Evolutionary conservation across 2,888 invertebrate species (phyloP), one percentile per base, ranked within the genome.

Genomic region (Acutogordius australiensis): DNA sequence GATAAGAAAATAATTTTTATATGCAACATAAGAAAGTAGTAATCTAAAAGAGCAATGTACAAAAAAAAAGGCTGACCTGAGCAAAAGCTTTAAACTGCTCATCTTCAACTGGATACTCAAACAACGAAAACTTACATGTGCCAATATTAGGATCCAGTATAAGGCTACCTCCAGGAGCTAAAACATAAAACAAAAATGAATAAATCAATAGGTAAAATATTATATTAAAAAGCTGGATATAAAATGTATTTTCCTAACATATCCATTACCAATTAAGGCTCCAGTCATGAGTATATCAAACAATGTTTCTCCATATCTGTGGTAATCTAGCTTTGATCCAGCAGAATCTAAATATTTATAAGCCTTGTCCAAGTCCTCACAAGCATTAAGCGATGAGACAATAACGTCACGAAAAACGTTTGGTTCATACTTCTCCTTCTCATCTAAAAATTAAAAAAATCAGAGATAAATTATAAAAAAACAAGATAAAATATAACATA

Each of bases 401-500:
- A 91, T 80, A 72, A 84, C 84, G 79, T 91, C 90, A 77, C 91
- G 82, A 78, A 91, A 91, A 75, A 87, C 88, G 75, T 81, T 80
- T 74, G 90, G 88, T 79, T 91, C 90, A 80, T 87, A 88, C 78
- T 90, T 91, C 81, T 91, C 90, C 81, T 85, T 90, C 82, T 90
- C 90, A 90, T 90, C 90, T 87, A 51, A n/a, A n/a, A n/a, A n/a
- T n/a, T n/a, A n/a, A n/a, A n/a, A n/a, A n/a, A n/a, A n/a, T n/a
- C n/a, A n/a, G n/a, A n/a, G n/a, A n/a, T n/a, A n/a, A n/a, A n/a
- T n/a, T n/a, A n/a, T n/a, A n/a, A n/a, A n/a, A n/a, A n/a, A n/a
- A n/a, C n/a, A n/a, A n/a, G n/a, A n/a, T n/a, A n/a, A n/a, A n/a
- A n/a, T n/a, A 37, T 18, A 37, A 13, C 8, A 21, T 51, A 51